A percentile compares a stretch with the other conserved stretches of the same genome.
Conservation (phyloP, 2,888 invertebrate genomes). For the Scaptomyza cyrtandrae region DNA sequence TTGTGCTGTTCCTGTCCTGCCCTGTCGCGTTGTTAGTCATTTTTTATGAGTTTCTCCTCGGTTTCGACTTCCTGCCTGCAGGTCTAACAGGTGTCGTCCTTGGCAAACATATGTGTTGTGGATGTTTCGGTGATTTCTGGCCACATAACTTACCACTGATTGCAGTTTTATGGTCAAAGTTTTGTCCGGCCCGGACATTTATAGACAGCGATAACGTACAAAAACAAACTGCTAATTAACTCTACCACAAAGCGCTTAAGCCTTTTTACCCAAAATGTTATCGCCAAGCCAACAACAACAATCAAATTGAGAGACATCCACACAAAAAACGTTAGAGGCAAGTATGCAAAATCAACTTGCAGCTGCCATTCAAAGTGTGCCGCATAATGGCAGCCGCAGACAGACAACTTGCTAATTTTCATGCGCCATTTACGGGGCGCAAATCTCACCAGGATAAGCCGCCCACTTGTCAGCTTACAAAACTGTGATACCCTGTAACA, state of each 20-base stretch:
- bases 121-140: slow-evolving; percentile 40
- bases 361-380: slow-evolving; percentile 71
- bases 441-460: slow-evolving; percentile 27
- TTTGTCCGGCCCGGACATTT: slow-evolving; percentile 57
- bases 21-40: slow-evolving; percentile 78
- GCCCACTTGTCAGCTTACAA: slow-evolving; percentile 42
- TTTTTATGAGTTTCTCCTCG: slow-evolving; percentile 73
- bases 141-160: slow-evolving; percentile 81
- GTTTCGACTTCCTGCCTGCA: slow-evolving; percentile 54
- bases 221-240: slow-evolving; percentile 72
- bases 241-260: slow-evolving; percentile 61
- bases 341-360: slow-evolving; percentile 25
- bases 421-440: slow-evolving; percentile 81
- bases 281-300: slow-evolving; percentile 22
- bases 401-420: slow-evolving; percentile 82
- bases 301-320: slow-evolving; percentile 24
- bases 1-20: slow-evolving; percentile 32
- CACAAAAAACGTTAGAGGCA: slow-evolving; percentile 19
- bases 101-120: slow-evolving; percentile 30
- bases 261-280: slow-evolving; percentile 32
- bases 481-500: slow-evolving; percentile 23
- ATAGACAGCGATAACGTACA: slow-evolving; percentile 55
- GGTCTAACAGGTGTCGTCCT: slow-evolving; percentile 79
- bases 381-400: slow-evolving; percentile 74
- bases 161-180: slow-evolving; percentile 82